Base-by-base conservation (phyloP, 1,140 invertebrate species). In the Cepaea nemoralis region DNA sequence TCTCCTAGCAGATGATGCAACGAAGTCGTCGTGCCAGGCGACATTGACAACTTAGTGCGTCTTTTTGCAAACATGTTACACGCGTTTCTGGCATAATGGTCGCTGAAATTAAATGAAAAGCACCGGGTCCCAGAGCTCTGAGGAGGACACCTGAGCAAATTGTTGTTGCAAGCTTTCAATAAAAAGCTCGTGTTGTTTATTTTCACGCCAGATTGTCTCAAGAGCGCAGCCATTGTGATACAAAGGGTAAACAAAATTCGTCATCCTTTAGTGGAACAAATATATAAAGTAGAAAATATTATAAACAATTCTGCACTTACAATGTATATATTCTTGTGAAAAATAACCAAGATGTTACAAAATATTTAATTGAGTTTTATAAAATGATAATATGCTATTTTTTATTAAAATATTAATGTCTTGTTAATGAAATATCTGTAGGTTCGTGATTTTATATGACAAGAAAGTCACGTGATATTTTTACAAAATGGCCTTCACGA, bases 221-320 rank as follows among this genome's bases (percentile, higher is more conserved):
- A 31, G 67, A 80, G 78, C 12, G 78, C 69, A 12, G 78, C 78
- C 78, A 80, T 80, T 73, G 70, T 80, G 69, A 67, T 69, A 48
- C 40, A 71, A 71, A 8, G 40, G 22, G n/a, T 45, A 37, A 40
- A 45, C 37, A 40, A 40, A 37, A 55, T 12, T 22, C 10, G 8
- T 40, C 5, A 71, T 24, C 39, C 6, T 40, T 39, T 71, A 45
- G n/a, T 27, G 37, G 31, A 45, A 71, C 37, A 71, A 45, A 70
- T 35, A 40, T 14, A 14, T n/a, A n/a, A n/a, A n/a, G n/a, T n/a
- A n/a, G n/a, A n/a, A n/a, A n/a, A n/a, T n/a, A n/a, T n/a, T n/a
- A n/a, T n/a, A n/a, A n/a, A n/a, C n/a, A n/a, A n/a, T n/a, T n/a
- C n/a, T n/a, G n/a, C n/a, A n/a, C n/a, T n/a, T n/a, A n/a, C n/a